Evolutionary conservation across 2,113 vertebrate species (phyloP).

Genomic region (Rhinoderma darwinii): DNA sequence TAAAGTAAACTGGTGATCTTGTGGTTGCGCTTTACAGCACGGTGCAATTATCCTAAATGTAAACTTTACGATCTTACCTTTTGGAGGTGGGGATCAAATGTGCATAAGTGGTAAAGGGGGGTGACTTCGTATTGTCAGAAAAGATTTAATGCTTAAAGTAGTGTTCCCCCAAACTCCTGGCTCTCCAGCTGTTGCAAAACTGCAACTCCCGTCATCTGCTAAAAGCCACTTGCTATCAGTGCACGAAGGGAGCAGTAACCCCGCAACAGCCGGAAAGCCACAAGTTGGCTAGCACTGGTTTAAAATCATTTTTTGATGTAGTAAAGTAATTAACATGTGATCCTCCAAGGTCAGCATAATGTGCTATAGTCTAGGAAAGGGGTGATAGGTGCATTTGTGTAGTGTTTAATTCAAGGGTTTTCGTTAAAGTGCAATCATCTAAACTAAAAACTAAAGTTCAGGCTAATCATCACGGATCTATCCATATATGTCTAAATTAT

Average conservation of each 20-base stretch:
- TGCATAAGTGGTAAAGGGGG: not conserved
- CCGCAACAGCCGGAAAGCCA: not conserved
- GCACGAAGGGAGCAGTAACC: not conserved
- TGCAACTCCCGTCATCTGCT: not conserved
- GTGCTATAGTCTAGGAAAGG: not conserved
- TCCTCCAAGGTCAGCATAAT: not conserved
- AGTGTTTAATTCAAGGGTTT: slow-evolving; percentile 20
- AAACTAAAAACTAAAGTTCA: not conserved
- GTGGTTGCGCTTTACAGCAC: not conserved
- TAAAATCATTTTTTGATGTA: no score
- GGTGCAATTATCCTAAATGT: not conserved
- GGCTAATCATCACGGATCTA: not conserved
- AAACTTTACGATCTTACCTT: not conserved
- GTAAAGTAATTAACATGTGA: no score
- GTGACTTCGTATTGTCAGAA: no score
- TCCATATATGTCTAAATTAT: not conserved
- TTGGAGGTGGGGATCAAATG: not conserved
- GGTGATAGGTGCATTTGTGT: slow-evolving; percentile 7
- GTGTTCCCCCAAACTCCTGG: not conserved
- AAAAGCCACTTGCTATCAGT: no score
- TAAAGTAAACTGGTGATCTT: not conserved
- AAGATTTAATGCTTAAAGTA: not conserved
- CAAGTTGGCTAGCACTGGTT: no score
- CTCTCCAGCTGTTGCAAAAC: not conserved
- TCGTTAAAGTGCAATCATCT: slow-evolving; percentile 20